Conservation (phyloP, 2,888 invertebrate genomes). For the Tiliacea aurago region DNA sequence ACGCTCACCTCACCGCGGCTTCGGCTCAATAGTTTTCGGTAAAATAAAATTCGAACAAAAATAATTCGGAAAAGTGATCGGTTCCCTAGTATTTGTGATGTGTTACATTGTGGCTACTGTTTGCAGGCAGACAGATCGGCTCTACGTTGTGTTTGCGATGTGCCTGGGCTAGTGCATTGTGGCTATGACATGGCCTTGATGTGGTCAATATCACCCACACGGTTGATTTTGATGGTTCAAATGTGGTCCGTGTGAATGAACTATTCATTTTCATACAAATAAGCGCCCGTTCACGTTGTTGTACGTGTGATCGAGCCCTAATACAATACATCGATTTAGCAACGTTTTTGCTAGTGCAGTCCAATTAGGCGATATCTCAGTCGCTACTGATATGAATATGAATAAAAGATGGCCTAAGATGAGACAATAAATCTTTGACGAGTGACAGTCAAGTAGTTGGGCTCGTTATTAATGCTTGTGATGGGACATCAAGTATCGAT, state of each 20-base stretch:
- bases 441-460: slow-evolving; percentile 68
- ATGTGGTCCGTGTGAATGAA: background rate
- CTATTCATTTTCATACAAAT: background rate
- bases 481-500: slow-evolving; percentile 49
- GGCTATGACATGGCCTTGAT: background rate
- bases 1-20: too few species aligned
- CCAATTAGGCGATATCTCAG: slow-evolving; percentile 76
- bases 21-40: too few species aligned
- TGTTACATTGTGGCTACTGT: background rate
- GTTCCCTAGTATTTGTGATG: too few species aligned
- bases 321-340: slow-evolving; percentile 64
- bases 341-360: slow-evolving; percentile 69
- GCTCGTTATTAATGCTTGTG: slow-evolving; percentile 53
- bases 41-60: too few species aligned
- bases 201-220: background rate
- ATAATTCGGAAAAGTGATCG: too few species aligned
- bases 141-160: background rate
- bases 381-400: slow-evolving; percentile 75
- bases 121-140: background rate
- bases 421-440: slow-evolving; percentile 78
- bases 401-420: slow-evolving; percentile 80
- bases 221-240: background rate
- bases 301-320: background rate
- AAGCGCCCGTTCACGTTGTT: background rate
- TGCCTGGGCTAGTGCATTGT: background rate